Evolutionary conservation across 2,797 vertebrate species (phyloP), one percentile per base, ranked within the genome.

Genomic region (Masticophis lateralis): DNA sequence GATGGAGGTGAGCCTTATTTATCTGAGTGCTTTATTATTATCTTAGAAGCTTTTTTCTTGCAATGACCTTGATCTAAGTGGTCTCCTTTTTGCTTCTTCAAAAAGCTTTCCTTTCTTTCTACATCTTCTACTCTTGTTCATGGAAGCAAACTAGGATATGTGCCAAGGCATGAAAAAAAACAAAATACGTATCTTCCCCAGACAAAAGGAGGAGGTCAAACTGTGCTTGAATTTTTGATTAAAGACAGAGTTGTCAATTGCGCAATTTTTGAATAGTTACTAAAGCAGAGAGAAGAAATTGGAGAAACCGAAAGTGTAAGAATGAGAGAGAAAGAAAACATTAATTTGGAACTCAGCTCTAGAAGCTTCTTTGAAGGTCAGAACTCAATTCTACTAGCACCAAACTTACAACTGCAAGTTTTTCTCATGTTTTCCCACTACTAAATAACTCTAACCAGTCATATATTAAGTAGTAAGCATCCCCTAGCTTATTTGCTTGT

Each of bases 1-100:
- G 3, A 61, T 97, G 89, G 95, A 98, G 98, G 98, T 98, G 92
- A 97, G 97, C 74, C 79, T 63, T 51, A 51, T 25, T 28, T n/a
- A 10, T 86, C 5, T 56, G 28, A 0, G 8, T 27, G 13, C 37
- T 91, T 32, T 60, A 25, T 43, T 37, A n/a, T 56, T 11, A 27
- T 60, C 22, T 63, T 66, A 18, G 94, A 28, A 13, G 1, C 2
- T 66, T 51, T 47, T 47, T 93, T 91, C 91, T 63, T 91, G 53
- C 92, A 10, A 18, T 87, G 90, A 92, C 27, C 91, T 93, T 66
- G 3, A 57, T 83, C 89, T 9, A 11, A n/a, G 0, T 37, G 43
- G 83, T 6, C 27, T 57, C 69, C 47, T 56, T 47, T 22, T 83
- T 47, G 74, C 32, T 25, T 79, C 74, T 66, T 20, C 43, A 56